Base-by-base conservation (phyloP, 1,140 invertebrate species). In the Apis dorsata region DNA sequence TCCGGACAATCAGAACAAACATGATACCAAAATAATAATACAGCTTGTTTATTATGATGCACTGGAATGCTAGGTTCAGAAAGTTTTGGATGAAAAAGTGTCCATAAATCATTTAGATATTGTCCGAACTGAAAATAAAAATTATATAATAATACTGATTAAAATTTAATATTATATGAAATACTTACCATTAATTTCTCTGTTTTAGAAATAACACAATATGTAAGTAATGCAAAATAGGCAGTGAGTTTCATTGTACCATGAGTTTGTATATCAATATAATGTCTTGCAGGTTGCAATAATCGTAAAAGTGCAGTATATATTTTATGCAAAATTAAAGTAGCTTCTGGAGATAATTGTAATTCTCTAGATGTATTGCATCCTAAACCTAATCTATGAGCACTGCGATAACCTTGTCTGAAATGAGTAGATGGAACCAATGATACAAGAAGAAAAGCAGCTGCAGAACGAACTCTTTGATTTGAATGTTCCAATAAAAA, bases 61-160 rank as follows among this genome's bases (percentile, higher is more conserved):
- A 98, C 97, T 55, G 98, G 97, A 90, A 99, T 98, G 77, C 97
- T 97, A 5, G 98, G 98, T 94, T 99, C 98, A n/a, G 98, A 98
- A 70, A 99, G 95, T 87, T 98, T 98, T 28, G 98, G 98, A 94
- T 99, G 98, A 93, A 99, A 99, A 71, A 99, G 94, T 85, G 98
- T 97, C 98, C 98, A 99, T 60, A 99, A 93, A 90, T 98, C 97
- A 79, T 97, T 95, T 93, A 99, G 97, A 94, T 98, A 98, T 91
- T 97, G 96, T 74, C 97, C 97, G 92, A 97, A 97, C 96, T 97
- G 93, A 4, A 94, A 94, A 90, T 69, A 87, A 86, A 83, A 77
- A 80, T 73, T 44, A 63, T 55, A 76, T 9, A 74, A 9, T 77
- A 5, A 62, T 28, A 34, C 2, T 34, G 7, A 49, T 12, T 1